Evolutionary conservation across 2,113 vertebrate genomes (phyloP).

Genomic region (Atherinomorus stipes): DNA sequence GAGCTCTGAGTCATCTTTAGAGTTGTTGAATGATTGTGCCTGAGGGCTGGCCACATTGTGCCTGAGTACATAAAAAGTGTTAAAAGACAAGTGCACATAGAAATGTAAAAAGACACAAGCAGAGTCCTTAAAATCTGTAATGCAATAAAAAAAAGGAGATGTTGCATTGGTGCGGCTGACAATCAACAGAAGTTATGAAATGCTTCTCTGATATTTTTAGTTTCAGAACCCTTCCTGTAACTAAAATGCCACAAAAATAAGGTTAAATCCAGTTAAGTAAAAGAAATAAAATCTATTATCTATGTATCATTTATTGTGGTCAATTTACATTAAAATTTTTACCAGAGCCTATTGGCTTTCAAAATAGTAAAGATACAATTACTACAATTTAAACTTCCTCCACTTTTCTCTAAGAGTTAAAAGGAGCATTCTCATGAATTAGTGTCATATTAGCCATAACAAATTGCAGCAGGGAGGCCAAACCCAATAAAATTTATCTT

Average conservation of each 20-base stretch:
- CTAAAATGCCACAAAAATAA: slow-evolving; percentile 32
- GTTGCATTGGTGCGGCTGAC: neutral
- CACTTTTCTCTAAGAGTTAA: slow-evolving; percentile 48
- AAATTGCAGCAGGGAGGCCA: slow-evolving; percentile 70
- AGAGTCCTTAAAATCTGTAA: neutral
- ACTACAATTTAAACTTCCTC: slow-evolving; percentile 51
- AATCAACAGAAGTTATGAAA: slow-evolving; percentile 29
- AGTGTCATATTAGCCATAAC: slow-evolving; percentile 68
- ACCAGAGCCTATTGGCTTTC: slow-evolving; percentile 48
- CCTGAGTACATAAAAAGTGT: slow-evolving; percentile 38
- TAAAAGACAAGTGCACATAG: slow-evolving; percentile 21
- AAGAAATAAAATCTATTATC: slow-evolving; percentile 32
- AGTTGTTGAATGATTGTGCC: slow-evolving; percentile 48
- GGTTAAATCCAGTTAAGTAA: slow-evolving; percentile 49
- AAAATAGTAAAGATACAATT: slow-evolving; percentile 62
- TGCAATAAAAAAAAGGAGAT: neutral
- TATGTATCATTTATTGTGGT: slow-evolving; percentile 29
- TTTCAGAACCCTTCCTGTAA: slow-evolving; percentile 33
- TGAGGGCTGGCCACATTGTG: slow-evolving; percentile 40
- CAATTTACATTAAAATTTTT: slow-evolving; percentile 50
- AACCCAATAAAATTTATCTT: slow-evolving; percentile 72
- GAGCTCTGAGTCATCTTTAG: slow-evolving; percentile 75
- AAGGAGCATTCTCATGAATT: slow-evolving; percentile 59
- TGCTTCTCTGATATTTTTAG: slow-evolving; percentile 15
- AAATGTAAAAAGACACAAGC: neutral